Base-by-base conservation (phyloP, 2,888 invertebrate genomes). In the Lasioglossum marginatum region DNA sequence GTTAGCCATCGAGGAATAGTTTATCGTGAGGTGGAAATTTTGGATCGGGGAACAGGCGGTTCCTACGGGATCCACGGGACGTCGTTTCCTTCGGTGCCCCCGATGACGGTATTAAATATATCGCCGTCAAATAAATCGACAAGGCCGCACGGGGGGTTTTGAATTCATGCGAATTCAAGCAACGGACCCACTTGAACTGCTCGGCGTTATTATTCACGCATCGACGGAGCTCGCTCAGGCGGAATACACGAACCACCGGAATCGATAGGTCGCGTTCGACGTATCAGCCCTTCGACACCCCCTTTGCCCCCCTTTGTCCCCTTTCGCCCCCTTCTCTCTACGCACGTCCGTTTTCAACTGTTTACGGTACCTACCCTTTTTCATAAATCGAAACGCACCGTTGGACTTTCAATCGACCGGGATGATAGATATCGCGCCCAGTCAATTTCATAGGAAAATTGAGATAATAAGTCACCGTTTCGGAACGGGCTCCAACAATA, bases 141-240 rank as follows among this genome's bases (percentile, higher is more conserved):
- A 12, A 23, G 23, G 52, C 34, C 43, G 37, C 71, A 16, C 16
- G 1, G 48, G 40, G 23, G 83, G 27, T 79, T 83, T 77, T 81
- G 71, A 79, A 76, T 82, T 74, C 63, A 27, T 23, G 71, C 40
- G 81, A 79, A 52, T 52, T n/a, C 52, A 76, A 27, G 77, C 48
- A 79, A 78, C 75, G 86, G 40, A 72, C 68, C 73, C 77, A 63
- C n/a, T 70, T 75, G 81, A 74, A 87, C 79, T 79, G 71, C 63
- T 57, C 45, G 77, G 70, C 45, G 81, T 84, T 77, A 86, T 91
- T 91, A 89, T 91, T 90, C 82, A 84, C 83, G 87, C 81, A 81
- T 84, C 89, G 77, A 81, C 74, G 87, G 81, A 71, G 72, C 63
- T 72, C 75, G 52, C 82, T 89, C 83, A 82, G 70, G 83, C 76